Conservation (phyloP, 2,113 vertebrate species). For the Poecile atricapillus region DNA sequence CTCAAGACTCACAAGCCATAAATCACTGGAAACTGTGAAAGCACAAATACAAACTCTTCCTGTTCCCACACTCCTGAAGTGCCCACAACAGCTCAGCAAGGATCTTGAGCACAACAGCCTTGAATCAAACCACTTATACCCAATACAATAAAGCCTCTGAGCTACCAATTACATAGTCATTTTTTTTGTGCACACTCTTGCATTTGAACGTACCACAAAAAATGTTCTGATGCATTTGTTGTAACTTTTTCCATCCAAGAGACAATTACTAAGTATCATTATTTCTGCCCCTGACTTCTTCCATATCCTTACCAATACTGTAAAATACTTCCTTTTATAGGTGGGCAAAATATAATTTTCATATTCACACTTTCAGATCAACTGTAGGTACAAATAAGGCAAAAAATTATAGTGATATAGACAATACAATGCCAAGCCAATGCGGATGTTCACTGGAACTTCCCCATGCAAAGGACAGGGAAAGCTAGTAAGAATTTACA, state of each 20-base stretch:
- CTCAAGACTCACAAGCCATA: background rate
- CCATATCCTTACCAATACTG: background rate
- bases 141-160: background rate
- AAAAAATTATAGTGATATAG: background rate
- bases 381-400: background rate
- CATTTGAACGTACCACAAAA: background rate
- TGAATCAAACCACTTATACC: background rate
- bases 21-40: background rate
- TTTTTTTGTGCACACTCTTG: background rate
- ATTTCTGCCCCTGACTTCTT: background rate
- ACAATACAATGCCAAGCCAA: background rate
- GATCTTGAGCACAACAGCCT: background rate
- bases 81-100: background rate
- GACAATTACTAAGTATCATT: background rate
- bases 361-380: background rate
- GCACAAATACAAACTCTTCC: background rate
- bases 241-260: background rate
- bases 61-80: background rate
- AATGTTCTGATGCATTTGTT: background rate
- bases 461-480: background rate
- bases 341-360: background rate
- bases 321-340: background rate
- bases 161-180: background rate
- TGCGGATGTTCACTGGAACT: background rate
- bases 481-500: background rate